phyloP scores from a whole-genome alignment of 2,113 vertebrate species.

The Boulengeromyrus knoepffleri region DNA sequence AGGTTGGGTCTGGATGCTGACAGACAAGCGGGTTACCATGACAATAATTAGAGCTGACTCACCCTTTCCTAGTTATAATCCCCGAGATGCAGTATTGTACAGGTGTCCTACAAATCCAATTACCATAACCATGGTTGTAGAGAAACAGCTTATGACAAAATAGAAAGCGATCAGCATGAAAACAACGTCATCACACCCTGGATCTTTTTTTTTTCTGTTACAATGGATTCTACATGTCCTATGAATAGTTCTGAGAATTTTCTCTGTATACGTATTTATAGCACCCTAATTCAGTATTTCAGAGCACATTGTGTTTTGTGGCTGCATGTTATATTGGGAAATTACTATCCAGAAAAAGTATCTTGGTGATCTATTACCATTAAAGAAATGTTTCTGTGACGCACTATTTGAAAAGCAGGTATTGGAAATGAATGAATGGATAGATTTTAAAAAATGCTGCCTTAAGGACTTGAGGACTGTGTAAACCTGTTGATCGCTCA shows the following conservation, averaged over 20 bases:
- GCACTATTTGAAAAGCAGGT: background rate
- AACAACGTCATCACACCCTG: background rate
- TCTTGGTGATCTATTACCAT: background rate
- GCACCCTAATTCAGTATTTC: background rate
- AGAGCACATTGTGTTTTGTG: background rate
- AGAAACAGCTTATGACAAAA: background rate
- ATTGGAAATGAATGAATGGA: background rate
- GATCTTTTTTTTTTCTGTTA: background rate
- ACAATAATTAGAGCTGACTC: constrained; percentile 55
- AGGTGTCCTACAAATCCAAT: constrained; percentile 55
- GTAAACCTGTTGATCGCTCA: background rate
- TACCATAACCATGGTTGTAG: constrained; percentile 33
- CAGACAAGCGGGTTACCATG: constrained; percentile 20
- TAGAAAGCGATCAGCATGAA: background rate
- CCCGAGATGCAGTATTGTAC: constrained; percentile 50
- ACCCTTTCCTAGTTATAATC: constrained; percentile 50
- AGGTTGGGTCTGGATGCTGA: background rate
- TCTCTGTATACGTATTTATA: background rate
- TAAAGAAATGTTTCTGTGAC: background rate
- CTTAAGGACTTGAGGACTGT: background rate
- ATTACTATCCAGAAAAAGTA: background rate
- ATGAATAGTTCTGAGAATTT: background rate
- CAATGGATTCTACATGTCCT: background rate
- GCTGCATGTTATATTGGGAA: background rate
- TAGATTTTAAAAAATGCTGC: background rate